Conservation (phyloP, 2,888 invertebrate species). For the Onthophagus sagittarius region DNA sequence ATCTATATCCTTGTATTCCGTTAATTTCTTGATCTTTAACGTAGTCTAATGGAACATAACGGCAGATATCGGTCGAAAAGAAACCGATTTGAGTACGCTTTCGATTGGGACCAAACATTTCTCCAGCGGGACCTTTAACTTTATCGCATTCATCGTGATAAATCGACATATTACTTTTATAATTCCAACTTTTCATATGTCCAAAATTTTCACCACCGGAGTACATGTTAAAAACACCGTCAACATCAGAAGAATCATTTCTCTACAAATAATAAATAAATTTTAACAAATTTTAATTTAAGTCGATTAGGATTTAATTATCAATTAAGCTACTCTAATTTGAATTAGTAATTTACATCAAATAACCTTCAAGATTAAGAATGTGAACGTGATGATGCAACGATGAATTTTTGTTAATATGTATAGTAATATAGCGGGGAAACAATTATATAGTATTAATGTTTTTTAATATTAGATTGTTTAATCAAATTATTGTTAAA, state of each 20-base stretch:
- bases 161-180: slow-evolving; percentile 54
- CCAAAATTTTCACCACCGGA: slow-evolving; percentile 72
- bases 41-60: slow-evolving; percentile 62
- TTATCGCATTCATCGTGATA: slow-evolving; percentile 55
- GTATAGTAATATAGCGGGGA: no score
- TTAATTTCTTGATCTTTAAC: slow-evolving; percentile 54
- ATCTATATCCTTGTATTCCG: slow-evolving; percentile 65
- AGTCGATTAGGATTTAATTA: not conserved
- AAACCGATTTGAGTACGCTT: slow-evolving; percentile 56
- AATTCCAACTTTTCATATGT: slow-evolving; percentile 69
- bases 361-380: not conserved
- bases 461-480: not conserved
- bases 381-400: no score
- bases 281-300: no score
- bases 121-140: slow-evolving; percentile 73
- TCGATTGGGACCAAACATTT: slow-evolving; percentile 70
- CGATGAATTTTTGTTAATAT: no score
- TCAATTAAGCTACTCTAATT: not conserved
- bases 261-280: slow-evolving; percentile 52
- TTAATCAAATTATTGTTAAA: no score
- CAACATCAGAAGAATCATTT: slow-evolving; percentile 69
- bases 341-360: not conserved
- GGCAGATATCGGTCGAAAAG: slow-evolving; percentile 74
- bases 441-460: no score
- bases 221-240: slow-evolving; percentile 73